phyloP scores from a whole-genome alignment of 2,888 invertebrate genomes.

The Heteropelma amictum region DNA sequence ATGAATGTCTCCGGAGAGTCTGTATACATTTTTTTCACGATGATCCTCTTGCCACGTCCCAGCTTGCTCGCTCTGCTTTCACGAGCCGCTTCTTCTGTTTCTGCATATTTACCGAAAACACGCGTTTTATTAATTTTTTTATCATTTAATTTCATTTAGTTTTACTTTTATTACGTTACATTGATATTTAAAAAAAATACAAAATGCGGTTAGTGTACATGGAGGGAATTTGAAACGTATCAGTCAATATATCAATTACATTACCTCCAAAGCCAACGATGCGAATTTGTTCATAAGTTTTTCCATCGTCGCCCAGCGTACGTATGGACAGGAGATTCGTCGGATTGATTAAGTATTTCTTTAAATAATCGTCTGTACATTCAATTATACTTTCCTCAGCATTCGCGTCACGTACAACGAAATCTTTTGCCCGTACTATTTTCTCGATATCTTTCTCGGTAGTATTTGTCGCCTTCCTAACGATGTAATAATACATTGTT shows the following conservation, averaged over 20 bases:
- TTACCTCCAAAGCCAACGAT: background rate
- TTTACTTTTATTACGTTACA: background rate
- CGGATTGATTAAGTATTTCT: background rate
- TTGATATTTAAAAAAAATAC: background rate
- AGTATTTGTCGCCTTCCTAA: background rate
- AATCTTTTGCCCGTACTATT: background rate
- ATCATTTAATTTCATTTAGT: background rate
- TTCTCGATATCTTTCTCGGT: background rate
- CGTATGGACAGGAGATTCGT: background rate
- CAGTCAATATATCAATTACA: background rate
- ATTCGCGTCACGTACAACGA: background rate
- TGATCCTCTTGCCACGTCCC: background rate
- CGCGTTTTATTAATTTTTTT: background rate
- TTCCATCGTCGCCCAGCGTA: background rate
- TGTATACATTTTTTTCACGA: background rate
- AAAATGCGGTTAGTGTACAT: background rate
- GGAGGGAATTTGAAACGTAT: background rate
- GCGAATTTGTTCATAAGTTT: background rate
- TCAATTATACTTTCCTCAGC: background rate
- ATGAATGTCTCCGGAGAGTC: background rate
- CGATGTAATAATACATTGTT: background rate
- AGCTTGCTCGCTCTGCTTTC: background rate
- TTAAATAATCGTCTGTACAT: background rate
- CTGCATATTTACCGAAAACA: background rate
- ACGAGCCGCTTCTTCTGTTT: background rate